A percentile compares a stretch with the other conserved stretches of the same genome.
Conservation (phyloP, 2,113 vertebrate genomes). For the Bambusicola thoracicus region DNA sequence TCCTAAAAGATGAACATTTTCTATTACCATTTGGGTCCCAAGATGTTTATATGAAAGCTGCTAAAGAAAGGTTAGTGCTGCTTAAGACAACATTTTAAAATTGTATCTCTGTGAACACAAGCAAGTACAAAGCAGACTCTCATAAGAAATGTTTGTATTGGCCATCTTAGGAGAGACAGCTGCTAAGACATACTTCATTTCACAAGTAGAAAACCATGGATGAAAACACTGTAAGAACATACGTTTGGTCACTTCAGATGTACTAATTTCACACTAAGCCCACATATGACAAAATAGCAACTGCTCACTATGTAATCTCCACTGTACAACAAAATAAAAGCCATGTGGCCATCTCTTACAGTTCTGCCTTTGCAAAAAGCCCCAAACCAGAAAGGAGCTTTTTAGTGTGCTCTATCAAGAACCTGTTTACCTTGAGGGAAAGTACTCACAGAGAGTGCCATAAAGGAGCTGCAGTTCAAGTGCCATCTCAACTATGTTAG, state of each 20-base stretch:
- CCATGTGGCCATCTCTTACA: neutral
- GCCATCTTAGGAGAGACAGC: neutral
- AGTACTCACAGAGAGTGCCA: neutral
- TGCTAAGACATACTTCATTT: neutral
- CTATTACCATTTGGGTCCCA: neutral
- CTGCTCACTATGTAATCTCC: neutral
- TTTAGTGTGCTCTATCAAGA: neutral
- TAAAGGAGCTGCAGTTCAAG: neutral
- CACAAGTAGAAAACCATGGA: neutral
- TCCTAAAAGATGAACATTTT: neutral
- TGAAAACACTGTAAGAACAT: neutral
- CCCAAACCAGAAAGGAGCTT: neutral
- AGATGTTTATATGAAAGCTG: neutral
- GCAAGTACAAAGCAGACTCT: neutral
- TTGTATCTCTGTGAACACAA: neutral
- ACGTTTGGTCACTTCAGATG: neutral
- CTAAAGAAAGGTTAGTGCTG: neutral
- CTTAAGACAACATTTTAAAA: neutral
- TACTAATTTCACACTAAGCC: neutral
- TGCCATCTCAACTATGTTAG: neutral
- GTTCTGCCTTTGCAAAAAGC: neutral
- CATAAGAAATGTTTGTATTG: neutral
- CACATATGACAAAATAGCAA: neutral
- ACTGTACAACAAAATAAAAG: neutral
- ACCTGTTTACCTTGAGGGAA: neutral